phyloP scores from a whole-genome alignment of 2,888 invertebrate species.

The Pedicia rivosa region DNA sequence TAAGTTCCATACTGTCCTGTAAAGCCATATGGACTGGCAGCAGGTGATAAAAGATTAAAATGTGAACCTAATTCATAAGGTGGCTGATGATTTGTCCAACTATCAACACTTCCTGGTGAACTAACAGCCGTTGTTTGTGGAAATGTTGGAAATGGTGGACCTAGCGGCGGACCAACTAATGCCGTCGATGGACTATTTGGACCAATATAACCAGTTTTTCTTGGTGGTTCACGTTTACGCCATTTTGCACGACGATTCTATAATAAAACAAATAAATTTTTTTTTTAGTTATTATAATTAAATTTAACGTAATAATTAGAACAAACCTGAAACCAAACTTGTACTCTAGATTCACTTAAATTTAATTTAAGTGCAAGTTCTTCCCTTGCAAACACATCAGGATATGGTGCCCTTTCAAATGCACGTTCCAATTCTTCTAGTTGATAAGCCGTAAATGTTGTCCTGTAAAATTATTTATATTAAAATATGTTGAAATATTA shows the following conservation, averaged over 20 bases:
- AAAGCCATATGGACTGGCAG: constrained; percentile 48
- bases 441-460: constrained; percentile 91
- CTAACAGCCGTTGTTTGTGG: constrained; percentile 41
- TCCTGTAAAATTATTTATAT: constrained; percentile 47
- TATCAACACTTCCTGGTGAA: constrained; percentile 50
- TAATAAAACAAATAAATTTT: constrained; percentile 51
- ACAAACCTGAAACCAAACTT: constrained; percentile 31
- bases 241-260: constrained; percentile 87
- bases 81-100: constrained; percentile 60
- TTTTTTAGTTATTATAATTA: background rate
- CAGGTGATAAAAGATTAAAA: constrained; percentile 52
- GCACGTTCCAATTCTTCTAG: constrained; percentile 85
- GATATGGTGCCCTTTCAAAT: constrained; percentile 89
- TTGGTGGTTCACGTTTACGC: constrained; percentile 85
- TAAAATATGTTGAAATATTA: no score
- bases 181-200: constrained; percentile 52
- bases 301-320: background rate
- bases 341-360: constrained; percentile 63
- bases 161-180: constrained; percentile 29
- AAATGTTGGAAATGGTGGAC: constrained; percentile 44
- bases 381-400: constrained; percentile 89
- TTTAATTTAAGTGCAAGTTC: constrained; percentile 82
- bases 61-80: constrained; percentile 65
- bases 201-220: constrained; percentile 69
- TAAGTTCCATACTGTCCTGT: constrained; percentile 48